phyloP scores from a whole-genome alignment of 2,113 vertebrate genomes.

The Fulmarus glacialis region DNA sequence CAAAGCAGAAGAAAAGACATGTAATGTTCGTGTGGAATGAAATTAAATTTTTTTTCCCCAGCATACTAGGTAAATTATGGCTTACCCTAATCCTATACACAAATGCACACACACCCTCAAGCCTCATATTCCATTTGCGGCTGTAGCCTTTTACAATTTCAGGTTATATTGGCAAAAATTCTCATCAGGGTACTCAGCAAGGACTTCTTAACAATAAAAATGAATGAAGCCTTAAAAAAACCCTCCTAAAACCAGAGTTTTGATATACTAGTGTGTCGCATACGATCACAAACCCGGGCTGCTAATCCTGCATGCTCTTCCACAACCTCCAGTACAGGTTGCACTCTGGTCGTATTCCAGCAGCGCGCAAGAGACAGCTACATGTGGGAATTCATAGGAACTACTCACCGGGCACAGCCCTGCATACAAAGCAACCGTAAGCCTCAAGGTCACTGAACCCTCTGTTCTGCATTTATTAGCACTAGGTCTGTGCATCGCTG shows the following conservation, averaged over 20 bases:
- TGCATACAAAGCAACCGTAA: background rate
- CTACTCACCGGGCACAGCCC: background rate
- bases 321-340: background rate
- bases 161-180: background rate
- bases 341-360: background rate
- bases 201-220: background rate
- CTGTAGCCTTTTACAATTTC: background rate
- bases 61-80: background rate
- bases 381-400: background rate
- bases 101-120: background rate
- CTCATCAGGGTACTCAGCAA: background rate
- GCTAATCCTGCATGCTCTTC: background rate
- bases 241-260: background rate
- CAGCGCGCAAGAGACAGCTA: background rate
- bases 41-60: background rate
- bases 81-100: background rate
- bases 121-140: background rate
- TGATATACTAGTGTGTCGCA: background rate
- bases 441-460: background rate
- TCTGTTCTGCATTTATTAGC: background rate
- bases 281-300: background rate
- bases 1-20: background rate
- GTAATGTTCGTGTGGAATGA: background rate
- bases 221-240: background rate
- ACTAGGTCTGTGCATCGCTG: background rate